Evolutionary conservation across 2,888 invertebrate genomes (phyloP).

Genomic region (Epinotia ramella): DNA sequence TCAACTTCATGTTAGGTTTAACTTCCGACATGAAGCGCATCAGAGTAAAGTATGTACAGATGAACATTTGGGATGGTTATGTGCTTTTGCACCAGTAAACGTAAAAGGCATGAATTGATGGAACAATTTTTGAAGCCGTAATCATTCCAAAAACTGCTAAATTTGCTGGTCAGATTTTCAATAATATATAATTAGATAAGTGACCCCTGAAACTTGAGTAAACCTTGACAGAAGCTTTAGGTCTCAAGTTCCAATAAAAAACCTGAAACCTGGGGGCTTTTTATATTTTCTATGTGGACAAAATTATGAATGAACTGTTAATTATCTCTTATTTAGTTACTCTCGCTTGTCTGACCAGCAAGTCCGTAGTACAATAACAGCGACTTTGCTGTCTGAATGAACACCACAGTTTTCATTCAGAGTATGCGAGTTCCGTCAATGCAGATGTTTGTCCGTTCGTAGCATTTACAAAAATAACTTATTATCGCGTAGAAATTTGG

Average conservation of each 20-base stretch:
- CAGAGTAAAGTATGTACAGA: slow-evolving; percentile 36
- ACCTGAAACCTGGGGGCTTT: background rate
- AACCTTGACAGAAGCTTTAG: background rate
- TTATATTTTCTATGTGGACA: background rate
- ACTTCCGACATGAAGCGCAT: slow-evolving; percentile 21
- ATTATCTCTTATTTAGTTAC: background rate
- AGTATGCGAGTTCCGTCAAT: slow-evolving; percentile 38
- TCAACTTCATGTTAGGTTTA: slow-evolving; percentile 22
- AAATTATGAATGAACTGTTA: background rate
- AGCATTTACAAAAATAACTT: slow-evolving; percentile 41
- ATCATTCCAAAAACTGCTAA: slow-evolving; percentile 28
- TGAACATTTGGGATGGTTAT: slow-evolving; percentile 33
- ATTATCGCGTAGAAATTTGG: slow-evolving; percentile 45
- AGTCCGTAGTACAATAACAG: slow-evolving; percentile 33
- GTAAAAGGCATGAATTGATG: slow-evolving; percentile 5
- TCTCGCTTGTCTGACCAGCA: slow-evolving; percentile 31
- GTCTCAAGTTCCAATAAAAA: background rate
- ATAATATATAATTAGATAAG: background rate
- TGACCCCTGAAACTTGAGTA: background rate
- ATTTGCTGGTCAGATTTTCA: slow-evolving; percentile 35
- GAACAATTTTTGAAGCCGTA: slow-evolving; percentile 18
- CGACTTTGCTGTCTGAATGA: slow-evolving; percentile 45
- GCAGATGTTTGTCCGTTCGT: slow-evolving; percentile 38
- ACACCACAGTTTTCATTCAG: slow-evolving; percentile 39
- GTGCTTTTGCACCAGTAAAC: slow-evolving; percentile 12